These are phyloP conservation scores for Digitonthophagus gazella DNA, from an alignment of 2,888 invertebrate genomes.

Conservation along the genomic window DNA sequence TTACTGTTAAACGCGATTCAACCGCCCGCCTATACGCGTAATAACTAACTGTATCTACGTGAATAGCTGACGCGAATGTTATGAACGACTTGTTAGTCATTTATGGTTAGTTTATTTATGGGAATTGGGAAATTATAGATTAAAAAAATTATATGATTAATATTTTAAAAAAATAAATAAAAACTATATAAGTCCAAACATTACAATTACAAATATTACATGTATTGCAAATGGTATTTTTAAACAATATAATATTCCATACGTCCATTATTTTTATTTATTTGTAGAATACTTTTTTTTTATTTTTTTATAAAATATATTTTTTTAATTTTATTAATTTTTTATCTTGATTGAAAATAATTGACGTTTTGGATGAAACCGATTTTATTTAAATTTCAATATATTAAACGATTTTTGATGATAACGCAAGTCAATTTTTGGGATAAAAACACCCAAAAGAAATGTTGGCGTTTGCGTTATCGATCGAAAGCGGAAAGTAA, in stretches of 20 bases:
- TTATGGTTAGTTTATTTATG: too few species aligned
- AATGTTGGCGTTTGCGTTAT: not conserved
- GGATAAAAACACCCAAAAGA: too few species aligned
- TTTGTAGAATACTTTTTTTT: not conserved
- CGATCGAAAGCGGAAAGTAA: not conserved
- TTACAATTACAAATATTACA: constrained; percentile 31
- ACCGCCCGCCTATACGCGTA: not conserved
- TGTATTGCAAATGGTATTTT: constrained; percentile 27
- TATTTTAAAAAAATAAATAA: not conserved
- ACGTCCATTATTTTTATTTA: not conserved
- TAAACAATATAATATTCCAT: not conserved
- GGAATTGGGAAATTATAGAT: too few species aligned
- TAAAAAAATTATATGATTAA: not conserved
- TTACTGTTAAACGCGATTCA: not conserved
- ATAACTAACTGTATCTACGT: not conserved
- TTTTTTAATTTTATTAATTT: too few species aligned
- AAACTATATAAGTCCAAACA: constrained; percentile 19
- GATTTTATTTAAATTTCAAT: not conserved
- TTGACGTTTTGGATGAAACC: not conserved
- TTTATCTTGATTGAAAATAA: not conserved
- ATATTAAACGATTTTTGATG: not conserved
- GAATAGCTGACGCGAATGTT: not conserved
- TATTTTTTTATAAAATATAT: too few species aligned
- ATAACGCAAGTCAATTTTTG: not conserved
- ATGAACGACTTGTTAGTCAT: too few species aligned